Evolutionary conservation across 1,140 invertebrate genomes (phyloP).

Genomic region (Drosophila virilis): DNA sequence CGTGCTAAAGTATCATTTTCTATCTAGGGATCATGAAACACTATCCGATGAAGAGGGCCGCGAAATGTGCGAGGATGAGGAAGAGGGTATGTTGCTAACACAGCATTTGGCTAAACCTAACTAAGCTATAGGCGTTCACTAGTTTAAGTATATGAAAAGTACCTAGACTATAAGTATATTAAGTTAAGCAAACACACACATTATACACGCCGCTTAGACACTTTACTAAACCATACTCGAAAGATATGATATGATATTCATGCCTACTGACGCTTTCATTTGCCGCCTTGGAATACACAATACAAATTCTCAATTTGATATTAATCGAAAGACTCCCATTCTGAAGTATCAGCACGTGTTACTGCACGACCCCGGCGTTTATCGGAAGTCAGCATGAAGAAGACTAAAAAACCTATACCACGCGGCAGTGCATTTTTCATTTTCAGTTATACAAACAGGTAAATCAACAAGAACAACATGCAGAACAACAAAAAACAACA

Average conservation of each 20-base stretch:
- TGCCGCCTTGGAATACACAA: slow-evolving; percentile 44
- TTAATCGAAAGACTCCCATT: slow-evolving; percentile 81
- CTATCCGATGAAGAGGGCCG: slow-evolving; percentile 89
- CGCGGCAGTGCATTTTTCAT: slow-evolving; percentile 97
- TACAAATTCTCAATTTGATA: slow-evolving; percentile 44
- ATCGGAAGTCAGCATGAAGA: slow-evolving; percentile 95
- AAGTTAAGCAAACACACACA: slow-evolving; percentile 23
- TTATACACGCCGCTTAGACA: slow-evolving; percentile 40
- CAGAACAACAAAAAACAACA: slow-evolving; percentile 14
- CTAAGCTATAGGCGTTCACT: slow-evolving; percentile 8
- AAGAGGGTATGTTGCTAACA: slow-evolving; percentile 68
- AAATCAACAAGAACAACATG: slow-evolving; percentile 66
- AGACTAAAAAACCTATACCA: slow-evolving; percentile 96
- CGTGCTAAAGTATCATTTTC: not conserved
- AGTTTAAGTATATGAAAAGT: slow-evolving; percentile 19
- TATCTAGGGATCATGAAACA: slow-evolving; percentile 88
- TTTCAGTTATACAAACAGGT: slow-evolving; percentile 97
- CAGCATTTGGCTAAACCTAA: not conserved
- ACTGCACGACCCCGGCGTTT: slow-evolving; percentile 94
- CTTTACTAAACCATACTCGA: slow-evolving; percentile 52
- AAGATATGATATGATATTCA: slow-evolving; percentile 59
- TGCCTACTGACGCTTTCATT: slow-evolving; percentile 63
- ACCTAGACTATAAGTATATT: slow-evolving; percentile 13
- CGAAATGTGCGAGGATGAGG: slow-evolving; percentile 85
- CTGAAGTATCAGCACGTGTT: slow-evolving; percentile 75